Evolutionary conservation across 2,888 invertebrate species (phyloP).

Genomic region (Dicranocentrus wangi): DNA sequence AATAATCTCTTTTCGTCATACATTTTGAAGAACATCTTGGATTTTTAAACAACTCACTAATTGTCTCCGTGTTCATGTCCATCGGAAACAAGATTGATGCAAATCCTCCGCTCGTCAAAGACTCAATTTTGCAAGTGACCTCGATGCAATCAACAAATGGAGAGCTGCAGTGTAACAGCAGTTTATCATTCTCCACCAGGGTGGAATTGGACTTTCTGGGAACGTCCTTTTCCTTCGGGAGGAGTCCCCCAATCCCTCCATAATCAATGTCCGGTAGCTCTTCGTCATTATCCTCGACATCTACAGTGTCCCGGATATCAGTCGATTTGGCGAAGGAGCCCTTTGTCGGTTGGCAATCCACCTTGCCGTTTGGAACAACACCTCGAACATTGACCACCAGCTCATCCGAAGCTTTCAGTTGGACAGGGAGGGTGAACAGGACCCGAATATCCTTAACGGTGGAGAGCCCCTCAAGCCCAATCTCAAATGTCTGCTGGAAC

Average conservation of each 20-base stretch:
- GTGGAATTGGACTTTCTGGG: neutral
- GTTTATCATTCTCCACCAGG: conserved; percentile 23
- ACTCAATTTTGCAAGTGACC: conserved; percentile 20
- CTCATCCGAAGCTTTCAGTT: conserved; percentile 25
- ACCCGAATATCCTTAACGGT: conserved; percentile 37
- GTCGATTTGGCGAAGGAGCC: conserved; percentile 14
- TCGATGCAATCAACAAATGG: conserved; percentile 39
- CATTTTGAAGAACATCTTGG: no score
- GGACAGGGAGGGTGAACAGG: conserved; percentile 60
- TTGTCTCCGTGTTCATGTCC: conserved; percentile 13
- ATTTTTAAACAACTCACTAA: neutral
- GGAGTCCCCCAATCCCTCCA: conserved; percentile 17
- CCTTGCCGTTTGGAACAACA: neutral
- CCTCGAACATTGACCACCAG: conserved; percentile 20
- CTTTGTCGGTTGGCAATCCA: conserved; percentile 22
- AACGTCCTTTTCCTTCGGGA: conserved; percentile 33
- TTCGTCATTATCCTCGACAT: neutral
- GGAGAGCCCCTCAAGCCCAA: conserved; percentile 52
- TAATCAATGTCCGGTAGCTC: conserved; percentile 18
- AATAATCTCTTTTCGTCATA: no score
- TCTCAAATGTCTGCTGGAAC: conserved; percentile 37
- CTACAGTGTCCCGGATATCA: neutral
- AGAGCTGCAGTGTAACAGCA: conserved; percentile 41
- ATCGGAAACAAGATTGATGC: conserved; percentile 2
- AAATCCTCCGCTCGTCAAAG: neutral